Conservation (phyloP, 2,797 vertebrate genomes). For the Nasua narica region DNA sequence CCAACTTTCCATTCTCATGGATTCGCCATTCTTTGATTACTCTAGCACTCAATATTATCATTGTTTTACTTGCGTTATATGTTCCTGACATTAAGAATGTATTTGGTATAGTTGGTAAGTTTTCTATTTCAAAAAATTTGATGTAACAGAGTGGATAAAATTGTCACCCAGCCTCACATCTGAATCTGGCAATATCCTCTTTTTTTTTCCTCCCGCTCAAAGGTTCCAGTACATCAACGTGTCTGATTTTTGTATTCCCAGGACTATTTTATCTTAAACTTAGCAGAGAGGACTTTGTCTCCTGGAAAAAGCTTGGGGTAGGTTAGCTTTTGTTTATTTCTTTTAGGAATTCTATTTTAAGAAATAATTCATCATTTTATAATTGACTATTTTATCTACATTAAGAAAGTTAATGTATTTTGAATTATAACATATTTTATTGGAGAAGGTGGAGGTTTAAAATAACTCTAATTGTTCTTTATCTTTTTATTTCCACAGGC, state of each 20-base stretch:
- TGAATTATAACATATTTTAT: neutral
- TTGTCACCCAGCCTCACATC: neutral
- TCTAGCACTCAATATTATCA: constrained; percentile 85
- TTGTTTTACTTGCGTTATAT: constrained; percentile 91
- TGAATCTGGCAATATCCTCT: neutral
- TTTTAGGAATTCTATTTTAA: constrained; percentile 57
- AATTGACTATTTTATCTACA: constrained; percentile 8
- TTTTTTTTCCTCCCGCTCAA: constrained; percentile 13
- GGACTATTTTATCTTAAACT: constrained; percentile 95
- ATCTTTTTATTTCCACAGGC: constrained; percentile 81
- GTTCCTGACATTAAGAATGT: constrained; percentile 94
- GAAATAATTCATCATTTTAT: constrained; percentile 55
- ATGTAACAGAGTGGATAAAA: neutral
- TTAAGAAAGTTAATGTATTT: constrained; percentile 31
- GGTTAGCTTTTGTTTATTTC: constrained; percentile 55
- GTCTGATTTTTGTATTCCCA: constrained; percentile 94
- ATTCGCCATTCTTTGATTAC: constrained; percentile 87
- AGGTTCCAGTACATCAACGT: constrained; percentile 94
- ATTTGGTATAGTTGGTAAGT: constrained; percentile 95
- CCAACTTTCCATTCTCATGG: constrained; percentile 88
- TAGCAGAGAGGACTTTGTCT: constrained; percentile 86
- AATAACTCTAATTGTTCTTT: constrained; percentile 43
- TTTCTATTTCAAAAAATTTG: constrained; percentile 22
- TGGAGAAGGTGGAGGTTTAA: neutral
- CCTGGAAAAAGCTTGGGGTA: constrained; percentile 91